phyloP scores from a whole-genome alignment of 2,888 invertebrate genomes.

The Eupithecia dodoneata region DNA sequence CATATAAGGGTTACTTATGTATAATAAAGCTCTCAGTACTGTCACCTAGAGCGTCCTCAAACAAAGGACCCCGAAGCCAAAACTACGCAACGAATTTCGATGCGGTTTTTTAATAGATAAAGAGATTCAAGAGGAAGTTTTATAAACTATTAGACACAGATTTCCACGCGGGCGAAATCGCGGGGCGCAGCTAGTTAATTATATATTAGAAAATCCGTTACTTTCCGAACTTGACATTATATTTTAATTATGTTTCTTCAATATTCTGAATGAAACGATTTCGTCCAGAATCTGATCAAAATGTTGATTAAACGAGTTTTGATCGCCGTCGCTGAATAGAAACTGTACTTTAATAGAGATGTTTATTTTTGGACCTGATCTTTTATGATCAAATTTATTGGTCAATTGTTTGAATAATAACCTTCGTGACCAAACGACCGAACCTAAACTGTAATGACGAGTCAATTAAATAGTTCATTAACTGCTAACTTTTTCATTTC shows the following conservation, averaged over 20 bases:
- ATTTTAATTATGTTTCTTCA: constrained; percentile 18
- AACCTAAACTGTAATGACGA: background rate
- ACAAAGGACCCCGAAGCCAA: too few species aligned
- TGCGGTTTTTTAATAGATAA: too few species aligned
- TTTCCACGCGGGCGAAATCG: too few species aligned
- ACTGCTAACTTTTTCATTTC: background rate
- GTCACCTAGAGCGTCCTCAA: too few species aligned
- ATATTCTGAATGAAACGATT: constrained; percentile 21
- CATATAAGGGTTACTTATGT: too few species aligned
- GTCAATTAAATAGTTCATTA: background rate
- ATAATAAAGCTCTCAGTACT: too few species aligned
- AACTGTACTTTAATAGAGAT: constrained; percentile 24
- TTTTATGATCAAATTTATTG: constrained; percentile 16
- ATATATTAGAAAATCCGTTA: constrained; percentile 2
- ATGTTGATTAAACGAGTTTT: constrained; percentile 30
- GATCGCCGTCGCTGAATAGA: constrained; percentile 24
- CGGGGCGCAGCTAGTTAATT: background rate
- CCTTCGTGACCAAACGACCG: constrained; percentile 12
- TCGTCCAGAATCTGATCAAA: constrained; percentile 24
- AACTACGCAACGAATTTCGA: too few species aligned
- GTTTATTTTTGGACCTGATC: constrained; percentile 15
- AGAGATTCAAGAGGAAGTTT: too few species aligned
- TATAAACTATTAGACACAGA: too few species aligned
- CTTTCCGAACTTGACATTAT: background rate
- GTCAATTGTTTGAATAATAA: constrained; percentile 12